Evolutionary conservation across 2,113 vertebrate species (phyloP), one percentile per base, ranked within the genome.

Genomic region (Edolisoma coerulescens): DNA sequence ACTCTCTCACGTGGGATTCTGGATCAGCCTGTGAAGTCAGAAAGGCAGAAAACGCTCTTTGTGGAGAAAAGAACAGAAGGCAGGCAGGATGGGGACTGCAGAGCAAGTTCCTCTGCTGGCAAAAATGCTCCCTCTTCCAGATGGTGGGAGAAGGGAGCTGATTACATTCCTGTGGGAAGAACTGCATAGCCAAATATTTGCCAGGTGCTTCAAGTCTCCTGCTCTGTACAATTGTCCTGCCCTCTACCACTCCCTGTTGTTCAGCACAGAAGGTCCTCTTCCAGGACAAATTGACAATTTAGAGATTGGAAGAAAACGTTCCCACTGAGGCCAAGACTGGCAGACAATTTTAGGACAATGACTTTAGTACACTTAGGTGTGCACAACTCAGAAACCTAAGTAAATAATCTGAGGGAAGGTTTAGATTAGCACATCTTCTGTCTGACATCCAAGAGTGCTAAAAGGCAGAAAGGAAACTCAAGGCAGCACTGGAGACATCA

Each of bases 81-180:
- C 68, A 76, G 50, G 52, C 88, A 93, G 89, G 90, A 95, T 87
- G 56, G 60, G 76, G 64, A 95, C 76, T 63, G 56, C 45, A 70
- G 80, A 95, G 52, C 47, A 93, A 92, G 92, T 86, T 93, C 59
- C 64, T 97, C 73, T 90, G 68, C 86, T 96, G 95, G 91, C 94
- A 96, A 87, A 95, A 80, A 65, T 7, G 39, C 60, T 80, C 68
- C 20, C 42, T 63, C 76, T 84, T 96, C 94, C 94, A 95, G 95
- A 96, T 96, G 92, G 95, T 90, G 89, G 74, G 71, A 86, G 52
- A 96, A 87, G 68, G 54, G 73, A 95, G 35, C 60, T 35, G 68
- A 95, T 89, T 90, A 39, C 52, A 35, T 59, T 95, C 95, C 95
- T 93, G 91, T 92, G 91, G 93, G 95, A 96, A 95, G 85, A 81